Evolutionary conservation across 2,797 vertebrate genomes (phyloP), one percentile per base, ranked within the genome.

Genomic region (Neostethus bicornis): DNA sequence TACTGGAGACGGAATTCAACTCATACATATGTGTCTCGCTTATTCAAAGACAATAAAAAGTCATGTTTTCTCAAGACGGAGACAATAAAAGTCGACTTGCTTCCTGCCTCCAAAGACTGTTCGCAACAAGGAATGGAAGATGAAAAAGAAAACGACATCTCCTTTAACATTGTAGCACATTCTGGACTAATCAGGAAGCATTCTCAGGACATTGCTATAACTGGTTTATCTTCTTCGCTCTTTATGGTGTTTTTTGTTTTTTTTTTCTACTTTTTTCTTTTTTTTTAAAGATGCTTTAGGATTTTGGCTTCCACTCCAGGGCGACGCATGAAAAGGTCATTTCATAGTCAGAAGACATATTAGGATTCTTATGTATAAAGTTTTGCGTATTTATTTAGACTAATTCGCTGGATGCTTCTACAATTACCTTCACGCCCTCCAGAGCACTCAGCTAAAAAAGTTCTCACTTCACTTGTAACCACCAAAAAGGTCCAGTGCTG

Each of bases 311-410:
- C 84, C 90, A 90, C 90, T 90, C 87, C 77, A 70, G 84, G 83
- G 84, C 81, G 68, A 78, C 78, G 67, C 66, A 63, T 42, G 17
- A 78, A 61, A 72, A 38, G 51, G 80, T 85, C 59, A 2, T 70
- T 65, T 73, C 69, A 61, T 67, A 75, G 71, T 71, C 23, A 11
- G 38, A 75, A 34, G 50, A 43, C 26, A 23, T 57, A 48, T 35
- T 74, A 42, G 26, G 84, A 85, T 88, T 85, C 74, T 75, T 70
- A 53, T 83, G 86, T 90, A 88, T 64, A 88, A 77, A 91, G 47
- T 69, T 85, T 84, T 89, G 78, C 89, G 86, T 98, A 96, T 98
- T 98, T 96, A 97, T 97, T 96, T 94, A 92, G 87, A 92, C 80
- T 84, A 88, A 83, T 73, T 88, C 81, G 91, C 86, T 87, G 90